Evolutionary conservation across 2,113 vertebrate species (phyloP).

Genomic region (Thamnaconus septentrionalis): DNA sequence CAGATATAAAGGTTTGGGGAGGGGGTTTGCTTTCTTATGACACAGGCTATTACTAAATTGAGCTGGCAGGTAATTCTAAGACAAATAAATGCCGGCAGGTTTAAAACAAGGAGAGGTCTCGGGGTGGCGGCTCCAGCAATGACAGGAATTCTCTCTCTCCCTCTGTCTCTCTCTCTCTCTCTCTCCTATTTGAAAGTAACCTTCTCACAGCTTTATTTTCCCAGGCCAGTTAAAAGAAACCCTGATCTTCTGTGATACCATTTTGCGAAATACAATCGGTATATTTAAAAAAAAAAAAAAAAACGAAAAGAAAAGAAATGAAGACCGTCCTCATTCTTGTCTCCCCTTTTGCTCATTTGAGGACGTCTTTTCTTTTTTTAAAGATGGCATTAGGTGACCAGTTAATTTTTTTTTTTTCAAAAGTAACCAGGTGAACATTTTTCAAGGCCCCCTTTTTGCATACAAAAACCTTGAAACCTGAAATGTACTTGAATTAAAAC

Average conservation of each 20-base stretch:
- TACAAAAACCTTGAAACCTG: slow-evolving; percentile 31
- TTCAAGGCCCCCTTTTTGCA: slow-evolving; percentile 3
- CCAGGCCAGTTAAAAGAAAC: slow-evolving; percentile 48
- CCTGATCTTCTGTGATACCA: slow-evolving; percentile 45
- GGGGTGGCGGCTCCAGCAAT: slow-evolving; percentile 56
- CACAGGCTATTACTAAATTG: slow-evolving; percentile 83
- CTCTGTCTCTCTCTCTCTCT: slow-evolving; percentile 1
- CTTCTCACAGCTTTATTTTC: slow-evolving; percentile 72
- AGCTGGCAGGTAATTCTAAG: slow-evolving; percentile 82
- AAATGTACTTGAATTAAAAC: slow-evolving; percentile 30
- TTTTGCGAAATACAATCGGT: slow-evolving; percentile 26
- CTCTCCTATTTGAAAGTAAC: slow-evolving; percentile 73
- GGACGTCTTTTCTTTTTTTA: slow-evolving; percentile 10
- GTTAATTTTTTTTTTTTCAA: slow-evolving; percentile 29
- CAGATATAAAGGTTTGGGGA: slow-evolving; percentile 60
- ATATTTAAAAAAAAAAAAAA: slow-evolving; percentile 18
- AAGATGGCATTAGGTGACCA: slow-evolving; percentile 36
- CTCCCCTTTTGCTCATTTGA: slow-evolving; percentile 16
- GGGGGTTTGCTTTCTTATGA: slow-evolving; percentile 92
- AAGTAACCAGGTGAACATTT: slow-evolving; percentile 42
- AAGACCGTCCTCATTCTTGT: slow-evolving; percentile 27
- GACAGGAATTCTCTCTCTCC: slow-evolving; percentile 61
- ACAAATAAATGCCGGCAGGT: slow-evolving; percentile 85
- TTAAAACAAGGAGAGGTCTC: slow-evolving; percentile 70
- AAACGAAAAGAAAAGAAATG: background rate